Percentiles rank a stretch among this genome's conserved stretches.
These are phyloP conservation scores for Scaptomyza pallida DNA, from an alignment of 1,140 invertebrate species.

Conservation along the genomic window DNA sequence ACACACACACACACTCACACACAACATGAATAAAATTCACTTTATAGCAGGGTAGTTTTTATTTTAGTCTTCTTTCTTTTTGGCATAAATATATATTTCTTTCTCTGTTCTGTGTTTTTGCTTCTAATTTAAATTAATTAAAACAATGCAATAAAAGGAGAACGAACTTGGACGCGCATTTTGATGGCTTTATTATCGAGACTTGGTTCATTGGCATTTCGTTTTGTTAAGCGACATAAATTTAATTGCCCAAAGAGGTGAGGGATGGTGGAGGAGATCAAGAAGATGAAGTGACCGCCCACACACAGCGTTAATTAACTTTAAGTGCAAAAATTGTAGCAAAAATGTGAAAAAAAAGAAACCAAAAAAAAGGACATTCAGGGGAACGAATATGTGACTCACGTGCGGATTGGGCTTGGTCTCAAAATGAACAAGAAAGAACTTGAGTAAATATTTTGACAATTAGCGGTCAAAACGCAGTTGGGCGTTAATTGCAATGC, in stretches of 20 bases:
- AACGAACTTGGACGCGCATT: constrained; percentile 36
- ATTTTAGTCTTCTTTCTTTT: constrained; percentile 5
- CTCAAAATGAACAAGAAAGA: constrained; percentile 28
- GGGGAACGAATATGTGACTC: constrained; percentile 16
- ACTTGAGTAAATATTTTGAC: constrained; percentile 81
- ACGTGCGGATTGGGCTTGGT: constrained; percentile 21
- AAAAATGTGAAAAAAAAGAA: constrained; percentile 11
- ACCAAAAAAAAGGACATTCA: constrained; percentile 33
- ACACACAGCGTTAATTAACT: constrained; percentile 62
- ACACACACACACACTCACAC: background rate
- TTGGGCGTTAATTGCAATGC: constrained; percentile 72
- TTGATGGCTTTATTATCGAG: constrained; percentile 76
- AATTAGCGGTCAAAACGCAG: constrained; percentile 77
- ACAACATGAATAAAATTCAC: background rate
- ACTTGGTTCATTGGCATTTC: constrained; percentile 68
- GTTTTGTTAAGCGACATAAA: constrained; percentile 70
- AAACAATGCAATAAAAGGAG: constrained; percentile 74
- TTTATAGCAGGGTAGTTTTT: constrained; percentile 3
- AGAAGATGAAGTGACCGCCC: constrained; percentile 10
- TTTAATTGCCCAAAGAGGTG: constrained; percentile 60
- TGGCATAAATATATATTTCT: constrained; percentile 22
- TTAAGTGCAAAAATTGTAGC: constrained; percentile 64
- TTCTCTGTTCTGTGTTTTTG: constrained; percentile 4
- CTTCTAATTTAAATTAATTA: constrained; percentile 80
- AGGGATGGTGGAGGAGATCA: background rate